phyloP scores from a whole-genome alignment of 2,113 vertebrate genomes.

The Rhinopomastus cyanomelas region DNA sequence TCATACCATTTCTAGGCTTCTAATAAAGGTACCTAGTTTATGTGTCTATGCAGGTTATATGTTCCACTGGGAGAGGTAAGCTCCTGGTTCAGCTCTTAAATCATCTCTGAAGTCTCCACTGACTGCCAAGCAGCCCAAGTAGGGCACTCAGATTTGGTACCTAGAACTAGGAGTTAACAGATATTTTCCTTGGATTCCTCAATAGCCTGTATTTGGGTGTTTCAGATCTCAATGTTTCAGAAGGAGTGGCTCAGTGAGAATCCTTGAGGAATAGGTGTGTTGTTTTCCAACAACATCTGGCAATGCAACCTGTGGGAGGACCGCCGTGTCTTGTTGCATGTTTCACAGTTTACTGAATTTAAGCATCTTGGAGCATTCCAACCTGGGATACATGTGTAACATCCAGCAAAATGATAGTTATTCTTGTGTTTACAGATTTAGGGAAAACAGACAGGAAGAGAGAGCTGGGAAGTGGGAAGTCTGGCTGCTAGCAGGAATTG shows the following conservation, averaged over 20 bases:
- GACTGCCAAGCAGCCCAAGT: not conserved
- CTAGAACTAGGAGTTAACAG: not conserved
- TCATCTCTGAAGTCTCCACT: not conserved
- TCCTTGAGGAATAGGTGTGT: not conserved
- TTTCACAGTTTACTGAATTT: not conserved
- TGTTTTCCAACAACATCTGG: not conserved
- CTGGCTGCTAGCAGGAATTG: not conserved
- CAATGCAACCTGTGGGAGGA: not conserved
- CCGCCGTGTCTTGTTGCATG: fast-evolving
- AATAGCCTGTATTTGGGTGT: not conserved
- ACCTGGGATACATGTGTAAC: not conserved
- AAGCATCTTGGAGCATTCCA: not conserved
- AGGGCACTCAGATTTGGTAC: not conserved
- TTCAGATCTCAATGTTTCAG: not conserved
- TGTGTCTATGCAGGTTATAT: not conserved
- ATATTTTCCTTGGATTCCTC: not conserved
- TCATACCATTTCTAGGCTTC: not conserved
- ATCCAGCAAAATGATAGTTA: not conserved
- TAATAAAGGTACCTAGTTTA: slow-evolving; percentile 2
- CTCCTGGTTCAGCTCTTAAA: not conserved
- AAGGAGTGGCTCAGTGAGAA: not conserved
- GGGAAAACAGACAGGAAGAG: not conserved
- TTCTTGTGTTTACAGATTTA: not conserved
- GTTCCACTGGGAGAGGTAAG: not conserved
- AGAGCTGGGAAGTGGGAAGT: not conserved